These are phyloP conservation scores for Gallinago stenura DNA, from an alignment of 2,797 vertebrate genomes.

Conservation along the genomic window DNA sequence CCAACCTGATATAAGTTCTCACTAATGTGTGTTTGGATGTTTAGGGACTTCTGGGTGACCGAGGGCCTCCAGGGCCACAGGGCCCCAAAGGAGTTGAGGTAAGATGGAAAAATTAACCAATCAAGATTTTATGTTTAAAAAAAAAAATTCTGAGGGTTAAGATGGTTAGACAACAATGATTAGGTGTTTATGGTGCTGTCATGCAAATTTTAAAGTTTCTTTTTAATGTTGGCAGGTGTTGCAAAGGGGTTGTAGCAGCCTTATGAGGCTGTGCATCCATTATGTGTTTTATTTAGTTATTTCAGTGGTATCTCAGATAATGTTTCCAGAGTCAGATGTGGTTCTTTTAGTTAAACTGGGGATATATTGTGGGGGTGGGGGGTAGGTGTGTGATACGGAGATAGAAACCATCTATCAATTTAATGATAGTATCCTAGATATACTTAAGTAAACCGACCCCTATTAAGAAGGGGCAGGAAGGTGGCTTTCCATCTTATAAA, in stretches of 20 bases:
- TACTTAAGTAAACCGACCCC: neutral
- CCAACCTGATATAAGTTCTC: neutral
- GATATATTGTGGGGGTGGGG: neutral
- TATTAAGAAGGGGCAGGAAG: neutral
- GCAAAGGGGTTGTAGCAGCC: neutral
- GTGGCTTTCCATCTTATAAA: neutral
- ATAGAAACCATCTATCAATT: neutral
- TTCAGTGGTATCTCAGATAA: neutral
- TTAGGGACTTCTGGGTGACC: conserved; percentile 88
- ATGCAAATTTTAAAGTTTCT: neutral
- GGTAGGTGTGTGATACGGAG: neutral
- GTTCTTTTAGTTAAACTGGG: neutral
- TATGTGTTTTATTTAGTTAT: conserved; percentile 21
- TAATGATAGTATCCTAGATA: neutral
- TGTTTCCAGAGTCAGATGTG: neutral
- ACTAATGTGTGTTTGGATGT: conserved; percentile 33
- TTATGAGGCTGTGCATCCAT: neutral
- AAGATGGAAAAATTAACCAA: conserved; percentile 35
- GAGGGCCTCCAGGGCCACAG: conserved; percentile 87
- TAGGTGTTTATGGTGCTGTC: neutral
- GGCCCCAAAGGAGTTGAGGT: conserved; percentile 94
- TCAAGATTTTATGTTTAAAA: neutral
- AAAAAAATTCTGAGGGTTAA: neutral
- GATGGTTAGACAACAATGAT: neutral
- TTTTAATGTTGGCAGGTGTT: neutral